phyloP scores from a whole-genome alignment of 2,113 vertebrate genomes.

The Stigmatopora nigra region DNA sequence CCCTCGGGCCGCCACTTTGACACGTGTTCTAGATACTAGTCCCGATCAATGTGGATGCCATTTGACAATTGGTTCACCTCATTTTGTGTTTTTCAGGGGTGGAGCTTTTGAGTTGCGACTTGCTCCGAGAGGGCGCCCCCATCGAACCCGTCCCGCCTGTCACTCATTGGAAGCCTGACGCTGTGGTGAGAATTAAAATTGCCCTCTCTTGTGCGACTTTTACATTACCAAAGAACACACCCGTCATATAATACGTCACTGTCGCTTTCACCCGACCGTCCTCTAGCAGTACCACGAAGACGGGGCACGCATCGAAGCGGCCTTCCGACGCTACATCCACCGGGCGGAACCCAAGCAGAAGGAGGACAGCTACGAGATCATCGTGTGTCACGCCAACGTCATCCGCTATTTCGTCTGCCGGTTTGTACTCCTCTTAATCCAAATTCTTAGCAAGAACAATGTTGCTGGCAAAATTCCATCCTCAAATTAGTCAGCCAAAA shows the following conservation, averaged over 20 bases:
- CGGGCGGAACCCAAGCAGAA: constrained; percentile 87
- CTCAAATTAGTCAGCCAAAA: too few species aligned
- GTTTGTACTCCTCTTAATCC: constrained; percentile 55
- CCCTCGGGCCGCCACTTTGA: too few species aligned
- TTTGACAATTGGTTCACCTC: background rate
- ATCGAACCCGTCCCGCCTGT: constrained; percentile 89
- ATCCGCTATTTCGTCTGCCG: constrained; percentile 99
- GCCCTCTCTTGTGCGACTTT: too few species aligned
- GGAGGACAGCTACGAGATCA: constrained; percentile 95
- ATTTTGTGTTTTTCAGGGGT: constrained; percentile 66
- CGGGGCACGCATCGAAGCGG: constrained; percentile 92
- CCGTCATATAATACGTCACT: constrained; percentile 11
- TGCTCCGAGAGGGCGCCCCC: constrained; percentile 90
- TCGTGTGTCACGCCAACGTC: constrained; percentile 96
- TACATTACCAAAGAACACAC: background rate
- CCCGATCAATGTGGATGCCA: background rate
- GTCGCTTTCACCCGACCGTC: constrained; percentile 55
- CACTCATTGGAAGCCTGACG: constrained; percentile 93
- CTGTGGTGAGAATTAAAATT: constrained; percentile 77
- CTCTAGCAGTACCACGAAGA: constrained; percentile 96
- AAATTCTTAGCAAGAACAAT: too few species aligned
- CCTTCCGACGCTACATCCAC: constrained; percentile 94
- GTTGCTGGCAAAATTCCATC: too few species aligned
- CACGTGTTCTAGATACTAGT: background rate
- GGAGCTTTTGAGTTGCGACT: constrained; percentile 82